phyloP scores from a whole-genome alignment of 2,797 vertebrate species.

The Clarias pachynema region DNA sequence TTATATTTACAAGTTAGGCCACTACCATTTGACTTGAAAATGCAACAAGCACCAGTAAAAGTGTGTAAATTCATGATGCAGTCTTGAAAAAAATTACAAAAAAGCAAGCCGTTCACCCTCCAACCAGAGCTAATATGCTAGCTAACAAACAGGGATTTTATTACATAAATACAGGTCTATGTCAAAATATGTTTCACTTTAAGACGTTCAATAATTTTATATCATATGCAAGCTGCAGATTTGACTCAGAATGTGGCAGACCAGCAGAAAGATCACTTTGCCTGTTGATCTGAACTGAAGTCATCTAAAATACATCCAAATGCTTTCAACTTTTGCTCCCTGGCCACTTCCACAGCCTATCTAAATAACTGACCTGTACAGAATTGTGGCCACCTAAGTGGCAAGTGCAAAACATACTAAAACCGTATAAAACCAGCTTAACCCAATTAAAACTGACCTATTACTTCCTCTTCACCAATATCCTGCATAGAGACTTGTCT shows the following conservation, averaged over 20 bases:
- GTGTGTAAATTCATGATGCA: neutral
- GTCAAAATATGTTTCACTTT: neutral
- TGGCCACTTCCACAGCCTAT: neutral
- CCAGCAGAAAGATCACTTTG: neutral
- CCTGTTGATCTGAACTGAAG: neutral
- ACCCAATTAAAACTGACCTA: conserved; percentile 60
- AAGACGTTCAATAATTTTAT: neutral
- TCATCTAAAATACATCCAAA: neutral
- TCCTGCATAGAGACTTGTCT: conserved; percentile 80
- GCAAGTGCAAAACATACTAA: neutral
- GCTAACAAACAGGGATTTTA: neutral
- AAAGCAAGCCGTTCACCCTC: neutral
- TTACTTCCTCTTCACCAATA: conserved; percentile 66
- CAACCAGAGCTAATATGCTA: neutral
- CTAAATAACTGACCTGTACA: neutral
- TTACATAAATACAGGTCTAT: neutral
- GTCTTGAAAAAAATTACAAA: neutral
- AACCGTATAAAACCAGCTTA: neutral
- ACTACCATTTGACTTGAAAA: neutral
- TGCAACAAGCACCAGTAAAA: neutral
- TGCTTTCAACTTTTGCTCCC: neutral
- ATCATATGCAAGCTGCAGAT: neutral
- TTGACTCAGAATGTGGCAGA: neutral
- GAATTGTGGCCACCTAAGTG: neutral
- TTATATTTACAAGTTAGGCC: neutral